phyloP scores from a whole-genome alignment of 2,113 vertebrate genomes.

The Harpagus bidentatus region DNA sequence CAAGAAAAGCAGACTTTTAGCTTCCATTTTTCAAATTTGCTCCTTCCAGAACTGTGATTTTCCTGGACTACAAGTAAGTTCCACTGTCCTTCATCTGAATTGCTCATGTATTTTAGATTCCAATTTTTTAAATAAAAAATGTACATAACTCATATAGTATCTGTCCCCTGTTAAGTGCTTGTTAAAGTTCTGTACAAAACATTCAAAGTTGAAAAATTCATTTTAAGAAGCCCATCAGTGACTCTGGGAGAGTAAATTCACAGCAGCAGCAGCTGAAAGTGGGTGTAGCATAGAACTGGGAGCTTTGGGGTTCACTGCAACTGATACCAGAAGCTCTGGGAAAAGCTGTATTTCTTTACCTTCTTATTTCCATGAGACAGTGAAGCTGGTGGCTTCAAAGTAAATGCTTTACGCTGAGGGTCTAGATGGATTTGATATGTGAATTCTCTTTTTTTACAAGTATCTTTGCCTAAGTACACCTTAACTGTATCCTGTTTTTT shows the following conservation, averaged over 20 bases:
- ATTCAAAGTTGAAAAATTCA: neutral
- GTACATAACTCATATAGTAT: neutral
- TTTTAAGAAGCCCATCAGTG: neutral
- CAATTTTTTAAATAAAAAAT: neutral
- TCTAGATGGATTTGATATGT: neutral
- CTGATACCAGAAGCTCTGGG: neutral
- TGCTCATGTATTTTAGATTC: neutral
- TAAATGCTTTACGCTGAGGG: neutral
- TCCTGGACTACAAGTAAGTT: neutral
- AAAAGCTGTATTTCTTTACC: neutral
- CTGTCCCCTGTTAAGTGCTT: neutral
- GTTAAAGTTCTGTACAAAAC: neutral
- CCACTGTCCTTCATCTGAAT: neutral
- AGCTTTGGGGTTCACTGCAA: neutral
- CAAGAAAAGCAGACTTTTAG: neutral
- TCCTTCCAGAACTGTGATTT: neutral
- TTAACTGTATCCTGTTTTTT: neutral
- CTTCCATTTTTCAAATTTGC: neutral
- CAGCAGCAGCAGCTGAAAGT: neutral
- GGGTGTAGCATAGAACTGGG: neutral
- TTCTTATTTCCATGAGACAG: neutral
- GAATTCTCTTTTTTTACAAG: neutral
- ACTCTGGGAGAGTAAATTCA: neutral
- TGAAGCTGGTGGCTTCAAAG: neutral
- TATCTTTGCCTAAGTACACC: neutral